Percentiles rank a stretch among this genome's conserved stretches.
These are phyloP conservation scores for Salvelinus namaycush DNA, from an alignment of 2,113 vertebrate species.

Conservation along the genomic window DNA sequence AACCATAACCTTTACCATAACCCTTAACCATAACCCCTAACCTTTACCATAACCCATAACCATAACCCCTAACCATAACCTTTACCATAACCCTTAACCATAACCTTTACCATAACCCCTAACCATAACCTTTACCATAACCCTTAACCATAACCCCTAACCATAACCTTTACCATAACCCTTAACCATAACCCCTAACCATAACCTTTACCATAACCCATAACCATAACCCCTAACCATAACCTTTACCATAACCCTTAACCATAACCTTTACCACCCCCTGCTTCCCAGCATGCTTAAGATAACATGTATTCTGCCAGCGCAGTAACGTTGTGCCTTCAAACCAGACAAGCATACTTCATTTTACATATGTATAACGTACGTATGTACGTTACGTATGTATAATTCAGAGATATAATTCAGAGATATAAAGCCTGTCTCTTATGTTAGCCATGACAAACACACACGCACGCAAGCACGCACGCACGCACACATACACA, in stretches of 20 bases:
- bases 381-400: no score
- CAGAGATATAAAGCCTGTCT: conserved; percentile 35
- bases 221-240: no score
- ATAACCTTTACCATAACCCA: no score
- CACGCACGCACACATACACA: accelerated
- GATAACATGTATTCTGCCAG: conserved; percentile 45
- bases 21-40: no score
- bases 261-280: background rate
- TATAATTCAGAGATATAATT: conserved; percentile 61
- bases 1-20: no score
- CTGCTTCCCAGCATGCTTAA: conserved; percentile 41
- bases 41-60: no score
- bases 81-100: background rate
- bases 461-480: background rate
- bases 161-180: no score
- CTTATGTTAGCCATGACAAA: conserved; percentile 45
- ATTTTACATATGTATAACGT: conserved; percentile 36
- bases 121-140: background rate
- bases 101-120: background rate
- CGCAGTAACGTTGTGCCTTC: conserved; percentile 38
- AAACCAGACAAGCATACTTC: conserved; percentile 51
- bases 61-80: background rate
- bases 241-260: no score
- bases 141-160: no score
- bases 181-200: no score